phyloP scores from a whole-genome alignment of 2,113 vertebrate genomes.

The Podiceps cristatus region DNA sequence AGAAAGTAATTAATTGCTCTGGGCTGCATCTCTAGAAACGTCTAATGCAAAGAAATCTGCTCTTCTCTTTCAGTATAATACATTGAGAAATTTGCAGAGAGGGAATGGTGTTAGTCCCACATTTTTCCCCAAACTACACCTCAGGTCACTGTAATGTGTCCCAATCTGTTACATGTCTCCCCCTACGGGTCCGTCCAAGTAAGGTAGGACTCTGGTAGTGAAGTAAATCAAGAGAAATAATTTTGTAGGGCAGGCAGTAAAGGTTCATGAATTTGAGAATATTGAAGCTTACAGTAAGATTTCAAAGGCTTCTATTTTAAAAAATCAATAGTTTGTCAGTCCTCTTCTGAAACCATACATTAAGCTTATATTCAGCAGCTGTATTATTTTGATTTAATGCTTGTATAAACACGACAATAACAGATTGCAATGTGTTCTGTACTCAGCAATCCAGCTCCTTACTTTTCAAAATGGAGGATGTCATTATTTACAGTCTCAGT shows the following conservation, averaged over 20 bases:
- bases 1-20: background rate
- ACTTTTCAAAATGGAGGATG: slow-evolving; percentile 15
- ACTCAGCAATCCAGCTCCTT: background rate
- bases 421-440: background rate
- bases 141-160: background rate
- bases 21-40: background rate
- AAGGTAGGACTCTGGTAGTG: background rate
- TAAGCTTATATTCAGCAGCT: background rate
- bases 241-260: background rate
- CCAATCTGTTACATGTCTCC: background rate
- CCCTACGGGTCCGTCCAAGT: background rate
- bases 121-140: background rate
- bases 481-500: background rate
- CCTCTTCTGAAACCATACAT: background rate
- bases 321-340: background rate
- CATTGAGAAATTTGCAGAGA: background rate
- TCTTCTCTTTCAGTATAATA: background rate
- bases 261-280: background rate
- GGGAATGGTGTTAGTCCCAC: background rate
- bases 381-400: background rate
- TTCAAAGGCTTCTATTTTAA: background rate
- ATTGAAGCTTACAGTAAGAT: background rate
- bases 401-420: background rate
- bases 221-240: background rate
- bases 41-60: background rate